Evolutionary conservation across 2,888 invertebrate species (phyloP).

Genomic region (Platycnemis pennipes): DNA sequence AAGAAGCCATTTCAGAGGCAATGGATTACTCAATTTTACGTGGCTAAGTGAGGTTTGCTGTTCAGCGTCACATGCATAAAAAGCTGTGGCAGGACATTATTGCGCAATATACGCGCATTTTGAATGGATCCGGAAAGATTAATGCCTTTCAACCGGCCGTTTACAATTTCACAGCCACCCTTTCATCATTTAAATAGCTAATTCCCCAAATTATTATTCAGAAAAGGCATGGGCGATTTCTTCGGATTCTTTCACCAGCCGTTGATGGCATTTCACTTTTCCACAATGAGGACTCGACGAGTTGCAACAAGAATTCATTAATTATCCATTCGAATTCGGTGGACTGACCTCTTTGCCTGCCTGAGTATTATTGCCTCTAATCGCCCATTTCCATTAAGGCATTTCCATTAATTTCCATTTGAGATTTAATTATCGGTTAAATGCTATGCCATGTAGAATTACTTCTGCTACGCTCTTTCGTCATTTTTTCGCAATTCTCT

Average conservation of each 20-base stretch:
- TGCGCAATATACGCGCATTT: too few species aligned
- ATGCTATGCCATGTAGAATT: not conserved
- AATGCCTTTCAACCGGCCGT: not conserved
- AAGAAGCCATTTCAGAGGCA: too few species aligned
- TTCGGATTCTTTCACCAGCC: not conserved
- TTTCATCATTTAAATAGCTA: not conserved
- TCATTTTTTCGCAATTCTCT: not conserved
- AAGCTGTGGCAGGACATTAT: too few species aligned
- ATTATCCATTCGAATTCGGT: not conserved
- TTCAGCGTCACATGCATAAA: too few species aligned
- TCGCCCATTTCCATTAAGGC: not conserved
- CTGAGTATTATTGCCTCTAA: not conserved
- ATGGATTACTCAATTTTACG: too few species aligned
- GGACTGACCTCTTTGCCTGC: not conserved
- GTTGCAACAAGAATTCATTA: not conserved
- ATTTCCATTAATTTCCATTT: too few species aligned
- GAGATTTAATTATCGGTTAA: not conserved
- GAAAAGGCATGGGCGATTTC: not conserved
- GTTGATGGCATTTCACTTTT: not conserved
- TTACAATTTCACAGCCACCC: not conserved
- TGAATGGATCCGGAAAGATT: too few species aligned
- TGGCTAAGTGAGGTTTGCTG: too few species aligned
- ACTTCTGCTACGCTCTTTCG: not conserved
- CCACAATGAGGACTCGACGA: not conserved
- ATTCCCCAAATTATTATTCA: not conserved